A percentile compares a stretch with the other conserved stretches of the same genome.
These are phyloP conservation scores for Hoplodrina blanda DNA, from an alignment of 2,888 invertebrate genomes.

Conservation along the genomic window DNA sequence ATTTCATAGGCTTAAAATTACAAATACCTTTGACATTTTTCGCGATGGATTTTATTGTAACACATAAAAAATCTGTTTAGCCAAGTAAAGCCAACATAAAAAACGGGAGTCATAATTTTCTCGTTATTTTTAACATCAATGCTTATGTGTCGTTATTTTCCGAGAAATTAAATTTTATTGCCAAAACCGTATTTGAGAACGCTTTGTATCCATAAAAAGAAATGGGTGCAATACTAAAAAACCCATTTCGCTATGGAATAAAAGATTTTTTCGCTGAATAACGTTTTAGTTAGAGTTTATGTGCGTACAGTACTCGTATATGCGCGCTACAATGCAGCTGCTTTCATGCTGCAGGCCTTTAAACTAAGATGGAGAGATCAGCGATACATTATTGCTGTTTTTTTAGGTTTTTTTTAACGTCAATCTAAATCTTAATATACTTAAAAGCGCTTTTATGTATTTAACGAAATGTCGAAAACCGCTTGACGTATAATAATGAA, in stretches of 20 bases:
- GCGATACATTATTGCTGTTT: not conserved
- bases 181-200: not conserved
- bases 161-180: conserved; percentile 5
- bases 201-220: conserved; percentile 40
- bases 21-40: too few species aligned
- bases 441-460: too few species aligned
- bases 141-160: conserved; percentile 17
- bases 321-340: conserved; percentile 46
- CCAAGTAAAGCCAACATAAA: too few species aligned
- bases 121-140: not conserved
- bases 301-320: conserved; percentile 47
- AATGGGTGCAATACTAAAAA: conserved; percentile 44
- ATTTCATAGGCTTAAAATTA: too few species aligned
- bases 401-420: not conserved
- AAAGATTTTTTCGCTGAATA: conserved; percentile 44
- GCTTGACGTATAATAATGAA: too few species aligned
- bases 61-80: too few species aligned
- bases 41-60: too few species aligned
- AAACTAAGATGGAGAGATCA: not conserved
- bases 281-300: conserved; percentile 28
- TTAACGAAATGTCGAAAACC: too few species aligned
- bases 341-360: conserved; percentile 50
- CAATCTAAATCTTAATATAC: too few species aligned
- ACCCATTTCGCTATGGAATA: conserved; percentile 36
- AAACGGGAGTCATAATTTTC: not conserved